Evolutionary conservation across 2,797 vertebrate genomes (phyloP), one percentile per base, ranked within the genome.

Genomic region (Galaxias olidus): DNA sequence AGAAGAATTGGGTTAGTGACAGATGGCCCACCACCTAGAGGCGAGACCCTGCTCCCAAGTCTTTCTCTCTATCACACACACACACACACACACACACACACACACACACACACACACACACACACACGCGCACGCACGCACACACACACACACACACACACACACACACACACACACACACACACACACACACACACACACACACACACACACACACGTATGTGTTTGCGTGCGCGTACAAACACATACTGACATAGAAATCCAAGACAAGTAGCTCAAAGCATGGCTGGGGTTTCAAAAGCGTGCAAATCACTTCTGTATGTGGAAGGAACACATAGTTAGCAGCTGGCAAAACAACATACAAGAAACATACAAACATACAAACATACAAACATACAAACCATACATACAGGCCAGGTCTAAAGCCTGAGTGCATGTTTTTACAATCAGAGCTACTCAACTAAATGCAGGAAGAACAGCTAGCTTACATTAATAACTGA

Each of bases 21-120:
- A 89, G 86, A 87, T 87, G 85, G 78, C 66, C 71, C 53, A 51
- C 61, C 65, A 57, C 20, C 43, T 74, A 63, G 4, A 45, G 70
- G 69, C 73, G 51, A 47, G 51, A 49, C 61, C 62, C 45, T 42
- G 64, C 65, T 18, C 57, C 42, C 63, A 69, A 52, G 30, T 74
- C 51, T 19, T 18, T 19, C 48, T 14, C 48, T 12, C 48, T 12
- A 3, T 14, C 48, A 7, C 48, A 50, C 5, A n/a, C 48, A 50
- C 13, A 8, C 48, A 14, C 48, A 14, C 48, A 50, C 47, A 17
- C 50, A 17, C 50, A 51, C 49, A 17, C 49, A 52, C 50, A 52
- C 50, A 17, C n/a, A 51, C 49, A 18, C 49, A 18, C 15, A 51
- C 49, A n/a, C 13, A 50, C 48, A 50, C 48, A n/a, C 48, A 51